Conservation (phyloP, 2,888 invertebrate genomes). For the Caenorhabditis virilis region DNA sequence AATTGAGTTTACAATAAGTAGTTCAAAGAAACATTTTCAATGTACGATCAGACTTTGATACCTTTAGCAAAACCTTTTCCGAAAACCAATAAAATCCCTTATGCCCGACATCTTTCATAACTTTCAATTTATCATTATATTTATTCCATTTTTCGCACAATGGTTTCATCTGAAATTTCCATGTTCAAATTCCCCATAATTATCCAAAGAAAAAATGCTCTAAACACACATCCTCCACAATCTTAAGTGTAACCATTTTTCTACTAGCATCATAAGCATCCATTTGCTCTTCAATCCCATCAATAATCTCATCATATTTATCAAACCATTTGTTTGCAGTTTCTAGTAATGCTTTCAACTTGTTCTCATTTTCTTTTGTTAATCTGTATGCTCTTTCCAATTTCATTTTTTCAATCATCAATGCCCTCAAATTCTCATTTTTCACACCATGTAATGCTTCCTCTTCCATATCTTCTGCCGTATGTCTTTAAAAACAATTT, state of each 20-base stretch:
- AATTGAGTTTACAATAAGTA: too few relatives aligned
- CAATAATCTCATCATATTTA: constrained; percentile 10
- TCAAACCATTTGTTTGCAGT: constrained; percentile 8
- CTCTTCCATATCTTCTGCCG: constrained; percentile 20
- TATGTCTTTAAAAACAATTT: constrained; percentile 11
- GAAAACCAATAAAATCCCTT: too few relatives aligned
- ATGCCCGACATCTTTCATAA: too few relatives aligned
- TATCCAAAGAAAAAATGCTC: not conserved
- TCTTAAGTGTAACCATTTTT: constrained; percentile 4
- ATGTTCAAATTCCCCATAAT: not conserved
- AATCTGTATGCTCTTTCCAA: constrained; percentile 9
- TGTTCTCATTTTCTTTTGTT: constrained; percentile 20
- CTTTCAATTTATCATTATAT: not conserved
- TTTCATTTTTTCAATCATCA: constrained; percentile 7
- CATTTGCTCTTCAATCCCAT: constrained; percentile 14
- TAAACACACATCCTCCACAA: constrained; percentile 2
- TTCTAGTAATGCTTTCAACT: constrained; percentile 13
- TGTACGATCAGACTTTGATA: not conserved
- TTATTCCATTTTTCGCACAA: not conserved
- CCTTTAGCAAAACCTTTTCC: too few relatives aligned
- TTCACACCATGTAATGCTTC: constrained; percentile 9
- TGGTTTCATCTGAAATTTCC: not conserved
- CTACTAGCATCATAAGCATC: constrained; percentile 4
- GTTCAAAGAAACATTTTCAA: not conserved
- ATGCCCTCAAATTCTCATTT: constrained; percentile 9